These are phyloP conservation scores for Chlorops oryzae DNA, from an alignment of 1,140 invertebrate genomes.

Conservation along the genomic window DNA sequence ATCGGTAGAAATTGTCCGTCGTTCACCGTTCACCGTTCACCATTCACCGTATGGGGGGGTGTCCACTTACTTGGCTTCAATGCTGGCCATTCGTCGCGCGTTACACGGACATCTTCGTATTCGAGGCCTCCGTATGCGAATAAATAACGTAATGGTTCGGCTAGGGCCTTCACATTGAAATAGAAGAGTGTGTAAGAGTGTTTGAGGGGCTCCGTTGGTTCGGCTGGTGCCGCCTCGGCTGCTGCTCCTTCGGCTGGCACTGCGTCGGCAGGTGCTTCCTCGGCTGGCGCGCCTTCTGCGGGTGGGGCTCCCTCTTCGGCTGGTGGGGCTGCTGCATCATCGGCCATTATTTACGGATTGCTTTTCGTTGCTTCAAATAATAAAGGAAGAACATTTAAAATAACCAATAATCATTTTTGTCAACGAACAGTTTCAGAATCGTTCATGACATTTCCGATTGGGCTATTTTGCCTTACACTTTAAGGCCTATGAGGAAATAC, in stretches of 20 bases:
- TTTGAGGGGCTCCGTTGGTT: constrained; percentile 38
- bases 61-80: constrained; percentile 49
- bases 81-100: constrained; percentile 48
- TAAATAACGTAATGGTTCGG: constrained; percentile 62
- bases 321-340: constrained; percentile 47
- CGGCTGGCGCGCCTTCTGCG: constrained; percentile 32
- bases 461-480: too few relatives aligned
- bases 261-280: constrained; percentile 16
- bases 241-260: constrained; percentile 17
- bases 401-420: too few relatives aligned
- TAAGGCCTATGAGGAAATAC: too few relatives aligned
- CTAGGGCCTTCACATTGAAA: constrained; percentile 61
- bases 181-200: constrained; percentile 58
- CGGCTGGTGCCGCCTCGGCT: constrained; percentile 18
- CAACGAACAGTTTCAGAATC: too few relatives aligned
- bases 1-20: too few relatives aligned
- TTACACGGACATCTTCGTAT: constrained; percentile 61
- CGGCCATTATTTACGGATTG: constrained; percentile 42
- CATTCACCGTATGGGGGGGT: too few relatives aligned
- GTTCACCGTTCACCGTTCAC: too few relatives aligned
- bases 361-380: constrained; percentile 9
- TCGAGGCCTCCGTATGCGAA: constrained; percentile 57
- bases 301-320: constrained; percentile 31
- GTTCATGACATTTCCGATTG: too few relatives aligned
- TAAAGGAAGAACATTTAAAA: constrained; percentile 3